A percentile compares a stretch with the other conserved stretches of the same genome.
Conservation (phyloP, 2,888 invertebrate genomes). For the Caenorhabditis plicata region DNA sequence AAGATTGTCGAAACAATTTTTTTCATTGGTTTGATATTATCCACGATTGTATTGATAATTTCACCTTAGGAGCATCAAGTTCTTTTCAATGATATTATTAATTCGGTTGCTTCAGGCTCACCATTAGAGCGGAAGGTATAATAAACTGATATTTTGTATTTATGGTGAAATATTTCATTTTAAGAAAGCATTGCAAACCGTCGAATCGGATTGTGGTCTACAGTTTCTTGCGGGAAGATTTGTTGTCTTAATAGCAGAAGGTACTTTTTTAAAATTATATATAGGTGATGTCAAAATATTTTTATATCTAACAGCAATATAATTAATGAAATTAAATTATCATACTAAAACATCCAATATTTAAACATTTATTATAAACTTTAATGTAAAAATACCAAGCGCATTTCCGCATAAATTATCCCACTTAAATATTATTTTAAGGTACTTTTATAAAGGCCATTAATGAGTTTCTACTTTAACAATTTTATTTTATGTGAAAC, state of each 20-base stretch:
- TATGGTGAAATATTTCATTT: background rate
- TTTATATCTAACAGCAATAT: too few species aligned
- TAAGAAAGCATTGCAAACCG: conserved; percentile 12
- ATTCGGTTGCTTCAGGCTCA: conserved; percentile 14
- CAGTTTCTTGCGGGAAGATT: conserved; percentile 27
- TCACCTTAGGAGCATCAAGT: conserved; percentile 28
- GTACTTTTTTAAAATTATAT: too few species aligned
- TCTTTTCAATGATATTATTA: conserved; percentile 13
- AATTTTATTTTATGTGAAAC: too few species aligned
- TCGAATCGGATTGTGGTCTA: conserved; percentile 22
- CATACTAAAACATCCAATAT: too few species aligned
- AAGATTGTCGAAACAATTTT: conserved; percentile 15
- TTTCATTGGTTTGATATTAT: conserved; percentile 9
- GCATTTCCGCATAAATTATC: too few species aligned
- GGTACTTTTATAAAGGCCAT: too few species aligned
- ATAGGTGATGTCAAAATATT: too few species aligned
- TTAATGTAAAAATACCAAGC: too few species aligned
- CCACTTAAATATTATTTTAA: too few species aligned
- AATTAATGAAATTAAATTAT: too few species aligned
- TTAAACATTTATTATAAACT: too few species aligned
- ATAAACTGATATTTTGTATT: conserved; percentile 1
- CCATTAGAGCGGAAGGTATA: conserved; percentile 10
- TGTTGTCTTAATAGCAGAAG: conserved; percentile 28
- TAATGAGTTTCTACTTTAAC: too few species aligned
- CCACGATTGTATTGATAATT: background rate